phyloP scores from a whole-genome alignment of 2,113 vertebrate species.

The Machaerirhynchus nigripectus region DNA sequence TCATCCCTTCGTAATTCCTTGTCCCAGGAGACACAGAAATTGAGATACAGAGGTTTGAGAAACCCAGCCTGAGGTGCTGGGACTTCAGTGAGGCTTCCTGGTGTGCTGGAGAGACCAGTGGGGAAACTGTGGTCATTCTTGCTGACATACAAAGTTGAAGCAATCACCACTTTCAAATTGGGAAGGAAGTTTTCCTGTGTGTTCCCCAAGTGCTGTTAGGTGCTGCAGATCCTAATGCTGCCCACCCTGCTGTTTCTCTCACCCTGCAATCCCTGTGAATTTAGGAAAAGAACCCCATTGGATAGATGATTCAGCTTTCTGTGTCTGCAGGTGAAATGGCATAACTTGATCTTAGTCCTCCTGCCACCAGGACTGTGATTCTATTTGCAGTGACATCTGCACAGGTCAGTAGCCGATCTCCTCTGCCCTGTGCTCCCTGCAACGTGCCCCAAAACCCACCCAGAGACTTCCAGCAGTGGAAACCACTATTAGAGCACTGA shows the following conservation, averaged over 20 bases:
- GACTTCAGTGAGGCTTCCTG: neutral
- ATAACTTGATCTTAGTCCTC: neutral
- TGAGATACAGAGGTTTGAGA: neutral
- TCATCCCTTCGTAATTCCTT: neutral
- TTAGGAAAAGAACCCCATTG: fast-evolving
- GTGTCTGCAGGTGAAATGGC: neutral
- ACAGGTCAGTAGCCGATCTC: neutral
- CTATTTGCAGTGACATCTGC: neutral
- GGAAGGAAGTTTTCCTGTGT: neutral
- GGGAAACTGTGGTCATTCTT: neutral
- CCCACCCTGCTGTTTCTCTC: neutral
- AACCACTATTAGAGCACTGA: neutral
- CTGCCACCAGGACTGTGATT: neutral
- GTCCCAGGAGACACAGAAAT: neutral
- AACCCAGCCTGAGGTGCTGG: neutral
- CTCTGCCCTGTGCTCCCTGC: neutral
- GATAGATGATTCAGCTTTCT: neutral
- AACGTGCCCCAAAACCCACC: neutral
- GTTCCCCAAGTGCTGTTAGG: neutral
- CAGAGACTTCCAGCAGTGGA: neutral
- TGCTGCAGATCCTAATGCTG: neutral
- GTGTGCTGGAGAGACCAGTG: neutral
- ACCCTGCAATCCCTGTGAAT: neutral
- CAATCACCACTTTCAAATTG: neutral
- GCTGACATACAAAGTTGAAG: neutral